Base-by-base conservation (phyloP, 2,113 vertebrate species). In the Limnothrissa miodon region DNA sequence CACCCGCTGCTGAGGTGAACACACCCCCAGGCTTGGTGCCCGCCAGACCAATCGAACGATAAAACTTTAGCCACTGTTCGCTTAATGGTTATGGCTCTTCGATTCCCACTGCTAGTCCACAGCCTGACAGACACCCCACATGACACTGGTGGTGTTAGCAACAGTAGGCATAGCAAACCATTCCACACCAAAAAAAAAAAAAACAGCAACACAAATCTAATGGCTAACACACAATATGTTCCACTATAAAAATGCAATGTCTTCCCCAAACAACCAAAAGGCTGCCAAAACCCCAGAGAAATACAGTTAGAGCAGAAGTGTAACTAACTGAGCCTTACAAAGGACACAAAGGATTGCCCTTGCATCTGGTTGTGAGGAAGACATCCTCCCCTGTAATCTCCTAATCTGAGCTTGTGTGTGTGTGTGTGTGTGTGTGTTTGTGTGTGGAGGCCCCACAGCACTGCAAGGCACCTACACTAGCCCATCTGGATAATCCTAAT, bases 371-470 rank as follows among this genome's bases (percentile, higher is more conserved):
- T 87, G 78, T 80, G 80, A 39, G 85, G 89, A 86, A 90, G 87
- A 87, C 86, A 78, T 81, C 80, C 56, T 23, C 13, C 11, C 13
- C 45, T 74, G 59, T 94, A 94, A 95, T 93, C 93, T 92, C 81
- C 88, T 94, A 91, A 94, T 89, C 85, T 92, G 87, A n/a, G 87
- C 81, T 17, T 81, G 13, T 84, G 56, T 74, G 62, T 85, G 33
- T 56, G 70, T 45, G n/a, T 78, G 79, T 42, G 78, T 46, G 66
- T 78, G 48, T 45, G 79, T 82, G 78, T 33, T 13, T 81, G 59
- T 56, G 39, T 62, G 39, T 80, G 82, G 4, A 42, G 5, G 23
- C 46, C 11, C 79, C 42, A 53, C 81, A 39, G 25, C 45, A 42
- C 17, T 59, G 39, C 11, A 33, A 74, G 33, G 29, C 33, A 83